Evolutionary conservation across 2,888 invertebrate species (phyloP).

Genomic region (Leucoptera coffeella): DNA sequence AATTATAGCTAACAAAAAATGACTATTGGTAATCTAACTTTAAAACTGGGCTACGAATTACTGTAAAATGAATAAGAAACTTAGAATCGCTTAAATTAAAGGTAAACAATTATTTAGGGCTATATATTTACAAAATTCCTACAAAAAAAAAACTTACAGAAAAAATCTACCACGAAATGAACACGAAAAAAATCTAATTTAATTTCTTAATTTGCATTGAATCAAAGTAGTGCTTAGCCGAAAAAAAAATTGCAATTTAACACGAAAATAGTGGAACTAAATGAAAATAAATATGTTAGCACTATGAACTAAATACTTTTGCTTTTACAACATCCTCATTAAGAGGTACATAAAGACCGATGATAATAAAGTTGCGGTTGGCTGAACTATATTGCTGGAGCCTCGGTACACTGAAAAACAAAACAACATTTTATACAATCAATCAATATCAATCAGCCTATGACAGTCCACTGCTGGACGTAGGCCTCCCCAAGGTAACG

Average conservation of each 20-base stretch:
- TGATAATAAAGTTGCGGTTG: conserved; percentile 14
- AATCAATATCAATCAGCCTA: no score
- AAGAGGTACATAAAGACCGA: conserved; percentile 30
- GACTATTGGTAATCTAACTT: neutral
- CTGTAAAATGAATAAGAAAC: neutral
- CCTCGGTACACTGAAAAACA: conserved; percentile 21
- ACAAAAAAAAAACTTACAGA: neutral
- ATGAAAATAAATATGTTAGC: conserved; percentile 26
- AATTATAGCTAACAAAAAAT: conserved; percentile 1
- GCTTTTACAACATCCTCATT: conserved; percentile 31
- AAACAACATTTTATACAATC: conserved; percentile 5
- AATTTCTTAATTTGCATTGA: neutral
- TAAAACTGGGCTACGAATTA: conserved; percentile 2
- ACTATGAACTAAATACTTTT: conserved; percentile 8
- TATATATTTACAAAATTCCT: neutral
- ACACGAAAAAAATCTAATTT: neutral
- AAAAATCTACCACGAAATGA: neutral
- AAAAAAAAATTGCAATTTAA: neutral
- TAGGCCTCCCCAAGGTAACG: no score
- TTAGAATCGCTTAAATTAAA: neutral
- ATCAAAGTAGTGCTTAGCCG: neutral
- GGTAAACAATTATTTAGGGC: neutral
- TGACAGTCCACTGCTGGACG: no score
- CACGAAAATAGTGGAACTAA: neutral
- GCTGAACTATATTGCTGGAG: conserved; percentile 15